phyloP scores from a whole-genome alignment of 2,113 vertebrate genomes.

The Haplotaxodon microlepis region DNA sequence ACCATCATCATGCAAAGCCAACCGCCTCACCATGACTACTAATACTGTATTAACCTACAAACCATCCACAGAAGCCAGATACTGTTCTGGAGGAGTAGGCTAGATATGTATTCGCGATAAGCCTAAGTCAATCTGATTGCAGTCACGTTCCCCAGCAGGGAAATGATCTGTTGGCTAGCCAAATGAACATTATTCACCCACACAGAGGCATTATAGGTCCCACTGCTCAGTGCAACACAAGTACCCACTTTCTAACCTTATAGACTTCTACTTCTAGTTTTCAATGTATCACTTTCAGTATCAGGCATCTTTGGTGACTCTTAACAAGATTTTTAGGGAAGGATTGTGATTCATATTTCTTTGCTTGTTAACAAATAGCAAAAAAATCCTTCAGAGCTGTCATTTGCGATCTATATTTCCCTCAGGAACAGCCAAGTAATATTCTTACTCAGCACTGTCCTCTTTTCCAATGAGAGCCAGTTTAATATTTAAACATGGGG shows the following conservation, averaged over 20 bases:
- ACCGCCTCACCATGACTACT: constrained; percentile 5
- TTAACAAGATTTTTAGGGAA: background rate
- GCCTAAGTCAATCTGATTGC: constrained; percentile 23
- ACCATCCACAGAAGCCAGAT: background rate
- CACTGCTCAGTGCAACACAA: background rate
- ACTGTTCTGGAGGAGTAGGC: background rate
- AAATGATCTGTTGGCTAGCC: background rate
- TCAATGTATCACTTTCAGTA: background rate
- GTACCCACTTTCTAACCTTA: background rate
- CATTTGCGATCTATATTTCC: background rate
- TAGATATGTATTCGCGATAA: background rate
- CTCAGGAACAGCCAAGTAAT: background rate
- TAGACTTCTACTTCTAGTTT: background rate
- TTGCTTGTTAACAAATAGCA: background rate
- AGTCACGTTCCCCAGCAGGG: background rate
- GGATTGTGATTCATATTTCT: background rate
- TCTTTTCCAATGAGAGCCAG: background rate
- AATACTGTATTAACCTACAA: constrained; percentile 67
- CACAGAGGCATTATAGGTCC: background rate
- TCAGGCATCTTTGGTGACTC: background rate
- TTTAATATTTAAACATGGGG: background rate
- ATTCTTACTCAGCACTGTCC: background rate
- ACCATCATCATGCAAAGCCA: background rate
- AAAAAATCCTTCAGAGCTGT: background rate
- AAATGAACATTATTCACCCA: background rate